Conservation (phyloP, 2,888 invertebrate species). For the Drosophila prolongata region DNA sequence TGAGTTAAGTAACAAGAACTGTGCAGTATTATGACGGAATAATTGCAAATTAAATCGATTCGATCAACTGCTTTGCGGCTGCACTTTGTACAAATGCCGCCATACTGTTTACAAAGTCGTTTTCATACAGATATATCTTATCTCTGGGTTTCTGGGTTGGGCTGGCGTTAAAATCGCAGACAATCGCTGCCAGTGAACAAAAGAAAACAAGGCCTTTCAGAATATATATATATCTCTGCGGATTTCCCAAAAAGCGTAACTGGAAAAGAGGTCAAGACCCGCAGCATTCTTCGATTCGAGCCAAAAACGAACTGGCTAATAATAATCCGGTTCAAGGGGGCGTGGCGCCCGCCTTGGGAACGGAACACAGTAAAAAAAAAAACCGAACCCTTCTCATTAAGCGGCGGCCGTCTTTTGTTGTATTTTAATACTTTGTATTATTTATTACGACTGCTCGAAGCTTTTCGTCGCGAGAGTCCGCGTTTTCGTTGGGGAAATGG, state of each 20-base stretch:
- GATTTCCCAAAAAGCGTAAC: constrained; percentile 33
- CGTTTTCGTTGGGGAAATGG: constrained; percentile 15
- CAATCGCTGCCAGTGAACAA: constrained; percentile 27
- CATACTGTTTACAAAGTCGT: constrained; percentile 41
- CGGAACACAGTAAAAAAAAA: constrained; percentile 1
- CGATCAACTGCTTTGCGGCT: constrained; percentile 52
- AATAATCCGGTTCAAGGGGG: constrained; percentile 41
- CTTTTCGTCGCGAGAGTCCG: constrained; percentile 3
- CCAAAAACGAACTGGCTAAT: constrained; percentile 39
- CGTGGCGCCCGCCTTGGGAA: constrained; percentile 31
- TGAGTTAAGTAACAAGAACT: constrained; percentile 31
- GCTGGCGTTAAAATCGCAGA: constrained; percentile 14
- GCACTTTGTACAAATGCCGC: constrained; percentile 58
- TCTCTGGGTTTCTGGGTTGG: constrained; percentile 27
- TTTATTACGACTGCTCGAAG: constrained; percentile 32
- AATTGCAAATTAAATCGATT: constrained; percentile 63
- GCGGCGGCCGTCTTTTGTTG: constrained; percentile 27
- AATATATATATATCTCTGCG: constrained; percentile 34
- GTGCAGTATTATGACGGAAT: constrained; percentile 51
- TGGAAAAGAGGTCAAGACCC: constrained; percentile 49
- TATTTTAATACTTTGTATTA: constrained; percentile 33
- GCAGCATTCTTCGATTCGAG: constrained; percentile 42
- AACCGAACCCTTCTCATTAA: constrained; percentile 38
- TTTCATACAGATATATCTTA: constrained; percentile 32
- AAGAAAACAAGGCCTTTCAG: constrained; percentile 28